Evolutionary conservation across 2,797 vertebrate genomes (phyloP), one percentile per base, ranked within the genome.

Genomic region (Nothura maculosa): DNA sequence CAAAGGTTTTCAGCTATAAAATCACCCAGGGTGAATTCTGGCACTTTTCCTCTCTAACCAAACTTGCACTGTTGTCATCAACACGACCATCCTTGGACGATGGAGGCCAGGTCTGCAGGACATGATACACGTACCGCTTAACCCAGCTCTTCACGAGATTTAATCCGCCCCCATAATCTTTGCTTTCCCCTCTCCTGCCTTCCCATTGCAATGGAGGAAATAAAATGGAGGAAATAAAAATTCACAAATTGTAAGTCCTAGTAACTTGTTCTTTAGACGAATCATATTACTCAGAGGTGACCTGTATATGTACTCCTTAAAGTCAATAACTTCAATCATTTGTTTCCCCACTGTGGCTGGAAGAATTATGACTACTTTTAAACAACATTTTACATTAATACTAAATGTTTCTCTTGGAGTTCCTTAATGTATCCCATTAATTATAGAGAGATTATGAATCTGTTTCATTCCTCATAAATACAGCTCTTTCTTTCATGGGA

Each of bases 191-290:
- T 20, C 22, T 81, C 30, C 63, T 84, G 50, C 70, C 42, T 69
- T 87, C 67, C 36, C 55, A 62, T 7, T 36, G 74, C 38, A 91
- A 89, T 27, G 5, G 36, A 62, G 40, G 64, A 92, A 91, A 82
- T 36, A 47, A 74, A 91, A 91, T 25, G 6, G 40, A 61, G 40
- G 61, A 91, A 87, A 82, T 36, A 52, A 74, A 85, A 79, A 57
- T 10, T 76, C 50, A 81, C 55, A 74, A 81, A 62, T 84, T 73
- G 81, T 30, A 67, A 58, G 54, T 42, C 28, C 10, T 43, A 77
- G 22, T 80, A 70, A 61, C 38, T 48, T 81, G 24, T 32, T 55
- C 68, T 63, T 81, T 52, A 63, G 52, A 88, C 81, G 47, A 92
- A 76, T 34, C 27, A 3, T 22, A 58, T 60, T 81, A 50, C 30